Evolutionary conservation across 2,797 vertebrate species (phyloP).

Genomic region (Enteromius paludinosus): DNA sequence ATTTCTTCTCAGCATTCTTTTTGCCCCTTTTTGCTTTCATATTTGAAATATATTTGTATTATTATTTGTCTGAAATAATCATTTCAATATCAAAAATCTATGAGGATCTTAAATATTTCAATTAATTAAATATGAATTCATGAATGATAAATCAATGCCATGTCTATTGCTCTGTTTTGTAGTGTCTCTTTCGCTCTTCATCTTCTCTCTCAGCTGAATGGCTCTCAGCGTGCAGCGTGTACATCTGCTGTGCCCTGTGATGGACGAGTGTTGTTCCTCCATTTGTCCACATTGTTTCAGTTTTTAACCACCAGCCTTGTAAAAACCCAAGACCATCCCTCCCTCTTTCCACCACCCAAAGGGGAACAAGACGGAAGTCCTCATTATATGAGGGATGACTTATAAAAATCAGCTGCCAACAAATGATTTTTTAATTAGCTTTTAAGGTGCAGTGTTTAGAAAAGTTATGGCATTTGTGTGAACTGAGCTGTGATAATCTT

Average conservation of each 20-base stretch:
- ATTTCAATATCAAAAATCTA: too few species aligned
- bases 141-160: not conserved
- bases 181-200: not conserved
- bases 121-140: not conserved
- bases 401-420: constrained; percentile 87
- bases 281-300: constrained; percentile 57
- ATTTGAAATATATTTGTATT: not conserved
- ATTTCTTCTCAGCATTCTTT: too few species aligned
- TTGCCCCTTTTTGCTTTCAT: not conserved
- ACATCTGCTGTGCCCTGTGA: constrained; percentile 45
- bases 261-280: constrained; percentile 56
- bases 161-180: not conserved
- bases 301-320: constrained; percentile 36
- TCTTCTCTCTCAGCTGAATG: constrained; percentile 40
- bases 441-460: constrained; percentile 86
- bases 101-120: not conserved
- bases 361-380: constrained; percentile 68
- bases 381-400: constrained; percentile 80
- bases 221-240: constrained; percentile 44
- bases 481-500: constrained; percentile 84
- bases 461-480: constrained; percentile 78
- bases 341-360: constrained; percentile 23
- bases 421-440: constrained; percentile 92
- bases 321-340: constrained; percentile 17
- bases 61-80: not conserved